Percentiles rank a stretch among this genome's conserved stretches.
Evolutionary conservation across 2,113 vertebrate species (phyloP).

Genomic region (Lophotis ruficrista): DNA sequence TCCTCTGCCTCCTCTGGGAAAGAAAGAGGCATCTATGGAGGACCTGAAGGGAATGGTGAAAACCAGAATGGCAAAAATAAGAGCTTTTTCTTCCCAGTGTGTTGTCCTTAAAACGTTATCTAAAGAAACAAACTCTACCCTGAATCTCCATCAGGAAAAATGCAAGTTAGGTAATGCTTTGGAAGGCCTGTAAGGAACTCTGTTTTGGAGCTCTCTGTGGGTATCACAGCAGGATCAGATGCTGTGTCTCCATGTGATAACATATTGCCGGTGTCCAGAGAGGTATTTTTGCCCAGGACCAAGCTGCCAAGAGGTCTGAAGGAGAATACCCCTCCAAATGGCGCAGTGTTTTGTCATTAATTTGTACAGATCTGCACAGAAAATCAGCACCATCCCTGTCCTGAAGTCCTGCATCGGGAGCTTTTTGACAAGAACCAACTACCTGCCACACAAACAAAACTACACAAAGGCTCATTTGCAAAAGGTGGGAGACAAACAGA

Average conservation of each 20-base stretch:
- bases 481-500: background rate
- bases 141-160: background rate
- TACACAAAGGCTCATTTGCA: background rate
- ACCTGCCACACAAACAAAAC: background rate
- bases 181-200: background rate
- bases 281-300: slow-evolving; percentile 5
- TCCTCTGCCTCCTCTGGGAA: background rate
- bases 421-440: background rate
- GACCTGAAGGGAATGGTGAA: background rate
- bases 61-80: background rate
- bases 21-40: background rate
- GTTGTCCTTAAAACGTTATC: background rate
- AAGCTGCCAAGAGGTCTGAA: slow-evolving; percentile 26
- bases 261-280: slow-evolving; percentile 11
- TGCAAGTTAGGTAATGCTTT: slow-evolving; percentile 39
- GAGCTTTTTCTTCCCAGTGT: background rate
- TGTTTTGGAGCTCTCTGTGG: background rate
- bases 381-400: background rate
- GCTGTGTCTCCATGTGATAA: background rate
- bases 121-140: background rate
- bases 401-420: background rate
- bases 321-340: slow-evolving; percentile 27
- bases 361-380: background rate
- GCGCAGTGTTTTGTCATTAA: background rate
- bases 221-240: slow-evolving; percentile 34